Base-by-base conservation (phyloP, 2,113 vertebrate species). In the Carollia perspicillata region DNA sequence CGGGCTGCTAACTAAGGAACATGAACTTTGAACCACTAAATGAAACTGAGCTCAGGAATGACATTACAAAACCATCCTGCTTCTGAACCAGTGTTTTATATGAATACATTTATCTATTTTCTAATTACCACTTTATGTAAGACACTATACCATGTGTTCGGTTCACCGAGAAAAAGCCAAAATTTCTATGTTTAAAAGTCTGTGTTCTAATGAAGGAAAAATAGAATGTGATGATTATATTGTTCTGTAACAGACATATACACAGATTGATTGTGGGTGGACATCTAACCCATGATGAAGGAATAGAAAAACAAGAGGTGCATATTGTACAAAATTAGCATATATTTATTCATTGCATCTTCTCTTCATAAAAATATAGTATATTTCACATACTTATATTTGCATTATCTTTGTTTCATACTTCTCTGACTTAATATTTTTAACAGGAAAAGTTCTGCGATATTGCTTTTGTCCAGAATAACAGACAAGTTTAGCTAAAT, bases 401-500 rank as follows among this genome's bases (percentile, higher is more conserved):
- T 75, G 26, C 58, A 44, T 81, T 84, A 79, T 26, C 28, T 95
- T 94, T 96, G 55, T 8, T 95, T 9, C 6, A 88, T 13, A 80
- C 13, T 88, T 2, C 26, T 86, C 47, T 75, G 22, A 81, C 69
- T 93, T 84, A 87, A 44, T 74, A 49, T 89, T 94, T 77, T 95
- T 60, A 84, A 91, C 51, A 40, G 30, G 49, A 92, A 81, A 78
- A 84, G 16, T 63, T 55, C 40, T 35, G 18, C 33, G 81, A 17
- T 95, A 71, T 89, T 42, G 72, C 13, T 35, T 78, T 60, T 94
- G 8, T 79, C 17, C 35, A 75, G n/a, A 72, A 81, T 87, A 86
- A 90, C 35, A 74, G 89, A 83, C 66, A 96, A 95, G 5, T 84
- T 51, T 53, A 63, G 84, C 42, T 93, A 96, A 83, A 89, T 78